Evolutionary conservation across 2,888 invertebrate genomes (phyloP), one percentile per base, ranked within the genome.

Genomic region (Melieria crassipennis): DNA sequence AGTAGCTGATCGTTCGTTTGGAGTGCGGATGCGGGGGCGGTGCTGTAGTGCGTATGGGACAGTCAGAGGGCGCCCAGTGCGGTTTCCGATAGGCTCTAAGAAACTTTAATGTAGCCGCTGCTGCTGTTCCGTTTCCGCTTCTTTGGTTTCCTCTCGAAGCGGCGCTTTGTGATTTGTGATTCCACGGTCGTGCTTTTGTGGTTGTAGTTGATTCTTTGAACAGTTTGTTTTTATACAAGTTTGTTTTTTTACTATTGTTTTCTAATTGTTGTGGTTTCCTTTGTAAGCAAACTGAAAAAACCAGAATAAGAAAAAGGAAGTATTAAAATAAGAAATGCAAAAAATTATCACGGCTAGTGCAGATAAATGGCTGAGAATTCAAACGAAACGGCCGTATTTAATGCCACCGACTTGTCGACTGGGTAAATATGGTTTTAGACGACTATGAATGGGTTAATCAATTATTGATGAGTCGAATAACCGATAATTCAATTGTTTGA

Each of bases 81-180:
- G 30, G 30, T n/a, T 13, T 5, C 11, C 52, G 52, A 7, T 52
- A 52, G 13, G 52, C 9, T 52, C 2, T 7, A 50, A 52, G 52
- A 52, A 52, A 52, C 52, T 52, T 67, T 60, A 13, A 52, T 62
- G 68, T 62, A 62, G 43, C 16, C 46, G 57, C 48, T 52, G 64
- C 65, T 60, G 65, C 30, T 30, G 68, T 74, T 70, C 57, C 75
- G 76, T 75, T 76, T 78, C 69, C 78, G 78, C 72, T 79, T 79
- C 73, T 77, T 77, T 42, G 73, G 74, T 70, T 78, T 79, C 70
- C 78, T 75, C 71, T 72, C 72, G 75, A 78, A 78, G 74, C 78
- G 77, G 71, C 75, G 75, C 69, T 71, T 75, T 55, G 73, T 73
- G 57, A 69, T 73, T 69, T 73, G 71, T 70, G 74, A 75, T 75